Percentiles rank a stretch among this genome's conserved stretches.
These are phyloP conservation scores for Helicoverpa zea DNA, from an alignment of 1,140 invertebrate genomes.

Conservation along the genomic window DNA sequence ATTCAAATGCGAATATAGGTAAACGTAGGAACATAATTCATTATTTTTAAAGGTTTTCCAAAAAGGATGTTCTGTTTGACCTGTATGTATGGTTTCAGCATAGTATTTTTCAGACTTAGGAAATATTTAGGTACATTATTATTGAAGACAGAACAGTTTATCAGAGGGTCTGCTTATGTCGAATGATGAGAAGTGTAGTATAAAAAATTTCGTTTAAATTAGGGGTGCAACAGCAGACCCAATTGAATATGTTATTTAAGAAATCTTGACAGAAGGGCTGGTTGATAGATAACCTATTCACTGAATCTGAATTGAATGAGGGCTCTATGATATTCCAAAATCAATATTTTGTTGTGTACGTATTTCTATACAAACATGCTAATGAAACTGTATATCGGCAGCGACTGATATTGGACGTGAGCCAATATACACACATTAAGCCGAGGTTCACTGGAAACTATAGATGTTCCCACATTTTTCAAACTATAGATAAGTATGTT, in stretches of 20 bases:
- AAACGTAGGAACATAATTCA: no score
- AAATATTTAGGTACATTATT: no score
- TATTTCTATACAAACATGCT: neutral
- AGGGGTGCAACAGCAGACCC: neutral
- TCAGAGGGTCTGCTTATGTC: no score
- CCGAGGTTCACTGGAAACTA: neutral
- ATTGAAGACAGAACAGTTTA: no score
- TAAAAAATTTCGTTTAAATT: neutral
- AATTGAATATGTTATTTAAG: no score
- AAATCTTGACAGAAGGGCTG: no score
- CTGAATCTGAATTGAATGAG: neutral
- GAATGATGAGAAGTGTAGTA: no score
- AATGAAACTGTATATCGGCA: constrained; percentile 26
- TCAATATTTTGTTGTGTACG: neutral
- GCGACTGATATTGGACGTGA: constrained; percentile 16
- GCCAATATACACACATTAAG: constrained; percentile 6
- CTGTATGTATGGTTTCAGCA: no score
- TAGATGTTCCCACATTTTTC: constrained; percentile 1
- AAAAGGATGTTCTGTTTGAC: no score
- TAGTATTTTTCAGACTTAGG: no score
- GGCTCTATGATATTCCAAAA: neutral
- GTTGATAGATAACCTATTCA: neutral
- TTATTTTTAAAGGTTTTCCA: no score
- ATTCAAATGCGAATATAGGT: no score
- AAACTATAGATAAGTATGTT: neutral